Evolutionary conservation across 2,797 vertebrate genomes (phyloP).

Genomic region (Anomalospiza imberbis): DNA sequence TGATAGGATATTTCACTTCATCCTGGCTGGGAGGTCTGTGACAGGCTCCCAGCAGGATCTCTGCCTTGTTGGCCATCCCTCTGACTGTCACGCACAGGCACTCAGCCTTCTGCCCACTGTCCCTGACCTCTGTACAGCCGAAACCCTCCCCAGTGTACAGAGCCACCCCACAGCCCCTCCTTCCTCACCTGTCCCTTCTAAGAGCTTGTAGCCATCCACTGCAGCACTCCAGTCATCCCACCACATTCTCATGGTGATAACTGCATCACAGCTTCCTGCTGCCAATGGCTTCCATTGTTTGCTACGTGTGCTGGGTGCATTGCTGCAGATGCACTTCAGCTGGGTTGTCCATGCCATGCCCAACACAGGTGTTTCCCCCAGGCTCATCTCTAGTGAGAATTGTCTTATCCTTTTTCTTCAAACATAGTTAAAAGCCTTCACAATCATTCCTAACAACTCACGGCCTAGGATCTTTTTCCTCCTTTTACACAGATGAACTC

Average conservation of each 20-base stretch:
- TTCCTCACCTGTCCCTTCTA: not conserved
- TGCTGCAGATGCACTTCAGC: not conserved
- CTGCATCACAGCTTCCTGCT: not conserved
- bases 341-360: not conserved
- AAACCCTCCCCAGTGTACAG: not conserved
- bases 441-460: not conserved
- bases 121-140: not conserved
- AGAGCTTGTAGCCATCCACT: not conserved
- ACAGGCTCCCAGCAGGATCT: not conserved
- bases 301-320: not conserved
- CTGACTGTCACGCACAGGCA: not conserved
- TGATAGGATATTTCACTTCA: not conserved
- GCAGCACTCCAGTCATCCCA: not conserved
- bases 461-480: not conserved
- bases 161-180: not conserved
- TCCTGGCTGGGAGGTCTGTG: not conserved
- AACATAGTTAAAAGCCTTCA: not conserved
- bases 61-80: not conserved
- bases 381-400: too few relatives aligned
- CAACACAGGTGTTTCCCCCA: rapidly evolving
- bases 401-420: not conserved
- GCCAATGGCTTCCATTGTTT: not conserved
- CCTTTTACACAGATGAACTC: not conserved
- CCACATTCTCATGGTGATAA: not conserved
- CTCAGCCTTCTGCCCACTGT: not conserved